Percentiles rank a stretch among this genome's conserved stretches.
Evolutionary conservation across 2,888 invertebrate genomes (phyloP).

Genomic region (Parochlus steinenii): DNA sequence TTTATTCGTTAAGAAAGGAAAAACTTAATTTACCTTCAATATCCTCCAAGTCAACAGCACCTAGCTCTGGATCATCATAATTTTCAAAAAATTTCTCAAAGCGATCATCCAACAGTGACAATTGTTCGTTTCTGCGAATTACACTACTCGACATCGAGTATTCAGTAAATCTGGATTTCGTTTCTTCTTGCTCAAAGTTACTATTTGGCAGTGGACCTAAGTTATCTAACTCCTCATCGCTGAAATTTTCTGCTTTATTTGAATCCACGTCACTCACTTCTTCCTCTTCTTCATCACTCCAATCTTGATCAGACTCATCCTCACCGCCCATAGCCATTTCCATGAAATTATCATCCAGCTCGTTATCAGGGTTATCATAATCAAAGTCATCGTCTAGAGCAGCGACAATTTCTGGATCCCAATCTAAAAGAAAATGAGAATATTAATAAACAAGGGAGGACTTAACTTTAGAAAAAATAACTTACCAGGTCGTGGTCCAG

Average conservation of each 20-base stretch:
- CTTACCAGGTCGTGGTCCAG: no score
- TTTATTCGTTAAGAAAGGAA: background rate
- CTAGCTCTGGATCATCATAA: conserved; percentile 80
- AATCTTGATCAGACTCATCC: conserved; percentile 16
- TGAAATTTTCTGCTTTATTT: conserved; percentile 32
- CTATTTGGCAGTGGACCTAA: conserved; percentile 31
- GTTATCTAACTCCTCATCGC: conserved; percentile 22
- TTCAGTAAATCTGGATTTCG: conserved; percentile 75
- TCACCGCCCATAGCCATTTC: conserved; percentile 41
- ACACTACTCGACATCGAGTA: conserved; percentile 91
- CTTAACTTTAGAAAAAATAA: no score
- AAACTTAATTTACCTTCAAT: conserved; percentile 64
- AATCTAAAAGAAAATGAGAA: no score
- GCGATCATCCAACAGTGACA: conserved; percentile 64
- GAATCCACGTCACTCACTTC: conserved; percentile 26
- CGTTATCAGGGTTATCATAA: conserved; percentile 63
- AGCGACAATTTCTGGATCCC: conserved; percentile 86
- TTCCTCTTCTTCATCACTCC: conserved; percentile 18
- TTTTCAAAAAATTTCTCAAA: conserved; percentile 76
- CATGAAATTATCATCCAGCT: conserved; percentile 86
- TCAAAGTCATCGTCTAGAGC: conserved; percentile 89
- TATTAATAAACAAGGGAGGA: no score
- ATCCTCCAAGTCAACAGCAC: conserved; percentile 77
- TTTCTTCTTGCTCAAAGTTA: conserved; percentile 44
- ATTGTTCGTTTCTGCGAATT: conserved; percentile 65